Conservation (phyloP, 2,888 invertebrate species). For the Drosophila stalkeri region DNA sequence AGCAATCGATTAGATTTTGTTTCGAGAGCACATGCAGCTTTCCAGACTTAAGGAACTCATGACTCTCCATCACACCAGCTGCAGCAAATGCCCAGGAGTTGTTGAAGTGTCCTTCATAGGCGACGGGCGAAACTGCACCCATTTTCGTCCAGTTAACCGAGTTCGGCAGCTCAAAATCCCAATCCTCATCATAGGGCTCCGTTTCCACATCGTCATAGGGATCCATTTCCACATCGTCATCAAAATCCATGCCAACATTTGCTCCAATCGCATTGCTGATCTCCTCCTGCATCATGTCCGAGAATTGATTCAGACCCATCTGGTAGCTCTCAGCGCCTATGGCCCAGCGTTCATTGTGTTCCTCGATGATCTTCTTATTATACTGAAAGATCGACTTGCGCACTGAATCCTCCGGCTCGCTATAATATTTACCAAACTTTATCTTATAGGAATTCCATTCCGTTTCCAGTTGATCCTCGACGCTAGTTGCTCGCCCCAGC, state of each 20-base stretch:
- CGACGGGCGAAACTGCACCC: slow-evolving; percentile 34
- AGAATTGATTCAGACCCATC: slow-evolving; percentile 41
- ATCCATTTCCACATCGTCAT: neutral
- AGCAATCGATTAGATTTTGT: slow-evolving; percentile 43
- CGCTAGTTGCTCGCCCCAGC: slow-evolving; percentile 3
- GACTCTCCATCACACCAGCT: slow-evolving; percentile 35
- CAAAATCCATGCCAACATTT: rapidly evolving
- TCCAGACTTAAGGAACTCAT: slow-evolving; percentile 17
- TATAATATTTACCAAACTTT: slow-evolving; percentile 31
- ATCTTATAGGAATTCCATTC: slow-evolving; percentile 28
- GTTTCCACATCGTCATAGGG: neutral
- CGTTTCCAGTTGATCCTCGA: slow-evolving; percentile 1
- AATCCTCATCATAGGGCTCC: neutral
- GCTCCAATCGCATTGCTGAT: neutral
- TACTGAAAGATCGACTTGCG: slow-evolving; percentile 26
- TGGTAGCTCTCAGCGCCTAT: slow-evolving; percentile 28
- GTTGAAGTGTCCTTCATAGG: slow-evolving; percentile 27
- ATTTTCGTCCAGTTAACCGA: slow-evolving; percentile 40
- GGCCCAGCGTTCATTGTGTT: slow-evolving; percentile 31
- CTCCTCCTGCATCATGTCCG: slow-evolving; percentile 30
- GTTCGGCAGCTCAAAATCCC: neutral
- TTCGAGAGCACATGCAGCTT: slow-evolving; percentile 29
- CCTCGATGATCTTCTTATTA: slow-evolving; percentile 29
- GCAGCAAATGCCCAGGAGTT: slow-evolving; percentile 53
- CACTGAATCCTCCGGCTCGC: slow-evolving; percentile 9